Percentiles rank a stretch among this genome's conserved stretches.
These are phyloP conservation scores for Chaenodraco wilsoni DNA, from an alignment of 2,797 vertebrate species.

Conservation along the genomic window DNA sequence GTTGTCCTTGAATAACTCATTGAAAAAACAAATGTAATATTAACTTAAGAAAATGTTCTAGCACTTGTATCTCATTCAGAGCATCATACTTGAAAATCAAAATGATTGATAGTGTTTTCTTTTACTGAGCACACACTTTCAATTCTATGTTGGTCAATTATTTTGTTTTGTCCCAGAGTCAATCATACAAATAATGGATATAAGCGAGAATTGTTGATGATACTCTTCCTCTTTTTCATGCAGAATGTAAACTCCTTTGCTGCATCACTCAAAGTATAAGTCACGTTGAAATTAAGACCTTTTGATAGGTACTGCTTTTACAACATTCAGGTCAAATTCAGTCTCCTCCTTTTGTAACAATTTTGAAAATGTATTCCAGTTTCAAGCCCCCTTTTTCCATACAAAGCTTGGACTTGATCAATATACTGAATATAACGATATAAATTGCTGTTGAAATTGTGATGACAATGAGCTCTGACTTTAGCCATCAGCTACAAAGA, in stretches of 20 bases:
- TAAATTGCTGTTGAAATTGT: conserved; percentile 18
- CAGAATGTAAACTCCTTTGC: neutral
- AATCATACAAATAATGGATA: conserved; percentile 12
- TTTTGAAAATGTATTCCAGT: too few species aligned
- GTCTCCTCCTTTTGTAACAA: too few species aligned
- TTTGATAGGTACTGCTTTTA: too few species aligned
- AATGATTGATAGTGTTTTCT: conserved; percentile 2
- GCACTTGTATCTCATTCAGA: neutral
- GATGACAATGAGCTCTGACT: conserved; percentile 1
- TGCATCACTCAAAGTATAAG: neutral
- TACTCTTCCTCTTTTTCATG: neutral
- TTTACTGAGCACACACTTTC: neutral
- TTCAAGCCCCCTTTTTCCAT: neutral
- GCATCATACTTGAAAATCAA: neutral
- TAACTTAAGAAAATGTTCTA: neutral
- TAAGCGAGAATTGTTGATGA: conserved; percentile 1
- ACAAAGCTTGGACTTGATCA: neutral
- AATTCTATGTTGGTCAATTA: neutral
- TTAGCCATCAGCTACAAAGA: neutral
- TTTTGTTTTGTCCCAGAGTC: neutral
- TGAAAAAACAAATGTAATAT: neutral
- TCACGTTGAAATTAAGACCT: too few species aligned
- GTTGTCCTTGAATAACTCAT: neutral
- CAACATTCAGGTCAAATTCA: too few species aligned
- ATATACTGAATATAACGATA: neutral